Conservation (phyloP, 2,888 invertebrate genomes). For the Tupiocoris notatus region DNA sequence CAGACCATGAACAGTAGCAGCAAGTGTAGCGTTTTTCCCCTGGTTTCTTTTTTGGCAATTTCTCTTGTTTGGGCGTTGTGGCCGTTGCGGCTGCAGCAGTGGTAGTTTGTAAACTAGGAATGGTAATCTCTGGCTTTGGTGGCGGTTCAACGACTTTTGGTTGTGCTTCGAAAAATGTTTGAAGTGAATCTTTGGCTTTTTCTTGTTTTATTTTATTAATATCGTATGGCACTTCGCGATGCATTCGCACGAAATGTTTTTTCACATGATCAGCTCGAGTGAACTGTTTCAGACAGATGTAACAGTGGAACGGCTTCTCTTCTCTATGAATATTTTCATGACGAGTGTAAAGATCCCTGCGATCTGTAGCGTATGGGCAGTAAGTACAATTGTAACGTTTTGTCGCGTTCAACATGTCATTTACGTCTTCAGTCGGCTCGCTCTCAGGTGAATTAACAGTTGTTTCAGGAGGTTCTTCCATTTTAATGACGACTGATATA, state of each 20-base stretch:
- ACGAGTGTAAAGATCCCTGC: constrained; percentile 84
- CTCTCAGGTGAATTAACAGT: constrained; percentile 28
- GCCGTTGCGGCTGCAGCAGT: constrained; percentile 4
- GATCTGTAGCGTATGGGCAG: constrained; percentile 88
- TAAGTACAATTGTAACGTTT: constrained; percentile 83
- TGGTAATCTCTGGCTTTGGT: constrained; percentile 31
- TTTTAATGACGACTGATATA: not conserved
- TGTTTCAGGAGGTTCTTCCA: not conserved
- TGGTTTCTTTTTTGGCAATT: constrained; percentile 45
- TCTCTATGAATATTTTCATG: constrained; percentile 92
- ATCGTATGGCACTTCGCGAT: constrained; percentile 84
- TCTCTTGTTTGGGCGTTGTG: constrained; percentile 53
- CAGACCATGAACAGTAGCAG: constrained; percentile 89
- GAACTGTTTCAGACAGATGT: constrained; percentile 88
- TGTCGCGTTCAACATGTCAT: constrained; percentile 5
- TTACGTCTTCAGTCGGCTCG: constrained; percentile 16
- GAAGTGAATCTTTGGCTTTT: constrained; percentile 37
- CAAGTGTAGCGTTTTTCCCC: constrained; percentile 77
- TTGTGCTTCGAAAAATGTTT: constrained; percentile 38
- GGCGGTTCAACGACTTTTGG: constrained; percentile 37
- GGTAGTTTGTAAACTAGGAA: constrained; percentile 34
- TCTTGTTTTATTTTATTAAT: constrained; percentile 65
- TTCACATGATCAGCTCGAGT: constrained; percentile 93
- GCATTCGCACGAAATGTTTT: constrained; percentile 90
- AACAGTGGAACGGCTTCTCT: constrained; percentile 91